Conservation (phyloP, 2,797 vertebrate species). For the Vultur gryphus region DNA sequence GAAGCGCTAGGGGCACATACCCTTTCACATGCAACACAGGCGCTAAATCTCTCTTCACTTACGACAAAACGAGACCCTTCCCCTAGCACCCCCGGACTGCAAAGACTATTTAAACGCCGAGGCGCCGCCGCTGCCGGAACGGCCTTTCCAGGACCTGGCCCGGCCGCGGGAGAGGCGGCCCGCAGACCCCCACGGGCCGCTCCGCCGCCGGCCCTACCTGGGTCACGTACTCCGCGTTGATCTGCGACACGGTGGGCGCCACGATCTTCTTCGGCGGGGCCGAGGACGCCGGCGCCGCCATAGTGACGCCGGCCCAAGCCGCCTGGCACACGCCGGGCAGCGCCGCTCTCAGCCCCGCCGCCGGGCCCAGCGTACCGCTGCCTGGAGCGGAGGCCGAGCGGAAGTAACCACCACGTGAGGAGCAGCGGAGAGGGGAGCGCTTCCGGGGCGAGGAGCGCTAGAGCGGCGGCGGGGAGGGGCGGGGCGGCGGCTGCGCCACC, state of each 20-base stretch:
- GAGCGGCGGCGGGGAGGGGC: not conserved
- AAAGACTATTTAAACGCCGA: not conserved
- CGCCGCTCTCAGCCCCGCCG: not conserved
- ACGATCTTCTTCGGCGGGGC: slow-evolving; percentile 83
- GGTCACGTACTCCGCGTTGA: slow-evolving; percentile 96
- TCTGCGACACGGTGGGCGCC: slow-evolving; percentile 94
- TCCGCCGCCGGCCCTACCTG: slow-evolving; percentile 78
- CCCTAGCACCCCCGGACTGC: accelerated
- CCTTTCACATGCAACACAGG: accelerated
- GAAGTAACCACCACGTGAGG: not conserved
- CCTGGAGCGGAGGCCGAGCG: not conserved
- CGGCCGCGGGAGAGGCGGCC: not conserved
- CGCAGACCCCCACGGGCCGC: not conserved
- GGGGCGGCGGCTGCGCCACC: not conserved
- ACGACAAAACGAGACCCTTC: accelerated
- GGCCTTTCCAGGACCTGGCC: not conserved
- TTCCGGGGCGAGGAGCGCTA: not conserved
- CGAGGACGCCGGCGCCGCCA: not conserved
- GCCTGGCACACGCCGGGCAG: not conserved
- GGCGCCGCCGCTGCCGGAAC: accelerated
- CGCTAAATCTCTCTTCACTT: accelerated
- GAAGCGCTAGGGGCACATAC: accelerated
- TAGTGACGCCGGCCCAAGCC: not conserved
- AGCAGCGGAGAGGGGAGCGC: not conserved
- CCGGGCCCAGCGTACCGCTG: not conserved